These are phyloP conservation scores for Drosophila erecta DNA, from an alignment of 1,140 invertebrate species.

Conservation along the genomic window DNA sequence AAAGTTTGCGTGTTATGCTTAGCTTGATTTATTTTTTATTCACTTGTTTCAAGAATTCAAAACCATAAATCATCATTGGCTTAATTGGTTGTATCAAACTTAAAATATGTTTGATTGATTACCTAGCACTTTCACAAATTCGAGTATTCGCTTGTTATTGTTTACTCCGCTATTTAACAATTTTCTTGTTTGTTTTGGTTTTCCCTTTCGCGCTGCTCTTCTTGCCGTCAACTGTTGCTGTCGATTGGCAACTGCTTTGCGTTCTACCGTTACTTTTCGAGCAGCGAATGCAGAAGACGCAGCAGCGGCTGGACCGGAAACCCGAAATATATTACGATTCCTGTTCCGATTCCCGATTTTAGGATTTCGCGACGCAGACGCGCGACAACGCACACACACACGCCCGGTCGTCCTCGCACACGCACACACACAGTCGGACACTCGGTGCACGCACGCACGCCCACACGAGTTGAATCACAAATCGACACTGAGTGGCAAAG, in stretches of 20 bases:
- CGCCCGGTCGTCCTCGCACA: constrained; percentile 9
- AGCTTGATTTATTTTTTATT: not conserved
- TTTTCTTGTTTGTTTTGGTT: constrained; percentile 10
- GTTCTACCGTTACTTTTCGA: constrained; percentile 20
- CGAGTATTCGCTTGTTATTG: constrained; percentile 35
- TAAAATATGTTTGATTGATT: not conserved
- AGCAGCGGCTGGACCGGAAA: constrained; percentile 18
- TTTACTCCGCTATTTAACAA: not conserved
- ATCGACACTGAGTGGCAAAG: constrained; percentile 55
- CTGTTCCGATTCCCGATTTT: constrained; percentile 37
- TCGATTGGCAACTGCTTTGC: constrained; percentile 22
- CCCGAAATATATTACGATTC: constrained; percentile 36
- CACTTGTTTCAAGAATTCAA: not conserved
- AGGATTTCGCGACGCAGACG: constrained; percentile 39
- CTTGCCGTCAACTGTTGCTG: constrained; percentile 36
- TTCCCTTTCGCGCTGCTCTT: constrained; percentile 16
- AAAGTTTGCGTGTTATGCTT: not conserved
- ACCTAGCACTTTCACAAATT: constrained; percentile 15
- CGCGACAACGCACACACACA: constrained; percentile 33
- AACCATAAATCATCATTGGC: not conserved
- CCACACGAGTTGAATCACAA: constrained; percentile 68
- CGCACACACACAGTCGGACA: constrained; percentile 31
- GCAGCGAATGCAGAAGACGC: constrained; percentile 10
- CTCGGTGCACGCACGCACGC: constrained; percentile 38
- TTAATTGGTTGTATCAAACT: not conserved